A percentile compares a stretch with the other conserved stretches of the same genome.
phyloP scores from a whole-genome alignment of 2,113 vertebrate species.

The Xenopus laevis region DNA sequence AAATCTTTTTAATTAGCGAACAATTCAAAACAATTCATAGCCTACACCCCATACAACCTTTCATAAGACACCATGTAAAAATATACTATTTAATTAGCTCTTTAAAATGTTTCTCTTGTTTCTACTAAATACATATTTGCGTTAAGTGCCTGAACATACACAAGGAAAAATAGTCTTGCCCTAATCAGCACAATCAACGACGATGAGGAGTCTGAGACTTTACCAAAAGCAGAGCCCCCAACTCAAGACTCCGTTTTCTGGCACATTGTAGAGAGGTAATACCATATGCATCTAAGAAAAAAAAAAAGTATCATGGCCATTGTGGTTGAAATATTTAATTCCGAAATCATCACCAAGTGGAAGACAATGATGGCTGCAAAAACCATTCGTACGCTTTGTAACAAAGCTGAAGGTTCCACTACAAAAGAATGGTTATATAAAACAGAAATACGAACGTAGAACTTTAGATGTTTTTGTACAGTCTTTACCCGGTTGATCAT shows the following conservation, averaged over 20 bases:
- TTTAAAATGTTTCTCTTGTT: conserved; percentile 27
- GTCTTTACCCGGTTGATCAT: conserved; percentile 5
- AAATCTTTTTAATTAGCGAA: conserved; percentile 19
- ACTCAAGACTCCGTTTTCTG: conserved; percentile 48
- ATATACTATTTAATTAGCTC: conserved; percentile 49
- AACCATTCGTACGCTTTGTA: conserved; percentile 41
- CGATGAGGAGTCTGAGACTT: too few species aligned
- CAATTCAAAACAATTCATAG: conserved; percentile 9
- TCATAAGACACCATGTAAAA: conserved; percentile 48
- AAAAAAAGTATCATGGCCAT: conserved; percentile 49
- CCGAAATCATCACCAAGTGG: conserved; percentile 62
- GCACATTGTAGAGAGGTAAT: conserved; percentile 59
- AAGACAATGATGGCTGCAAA: conserved; percentile 69
- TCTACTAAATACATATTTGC: conserved; percentile 41
- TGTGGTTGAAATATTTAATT: conserved; percentile 56
- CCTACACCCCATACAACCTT: conserved; percentile 16
- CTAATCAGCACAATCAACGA: too few species aligned
- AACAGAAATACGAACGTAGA: neutral
- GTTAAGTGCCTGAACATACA: conserved; percentile 47
- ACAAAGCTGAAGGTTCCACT: conserved; percentile 40
- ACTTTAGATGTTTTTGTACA: conserved; percentile 45
- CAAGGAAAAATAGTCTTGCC: conserved; percentile 11
- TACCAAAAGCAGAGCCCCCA: too few species aligned
- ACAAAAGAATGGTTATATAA: conserved; percentile 3
- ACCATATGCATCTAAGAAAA: conserved; percentile 51